Evolutionary conservation across 2,797 vertebrate species (phyloP), one percentile per base, ranked within the genome.

Genomic region (Odontamblyopus rebecca): DNA sequence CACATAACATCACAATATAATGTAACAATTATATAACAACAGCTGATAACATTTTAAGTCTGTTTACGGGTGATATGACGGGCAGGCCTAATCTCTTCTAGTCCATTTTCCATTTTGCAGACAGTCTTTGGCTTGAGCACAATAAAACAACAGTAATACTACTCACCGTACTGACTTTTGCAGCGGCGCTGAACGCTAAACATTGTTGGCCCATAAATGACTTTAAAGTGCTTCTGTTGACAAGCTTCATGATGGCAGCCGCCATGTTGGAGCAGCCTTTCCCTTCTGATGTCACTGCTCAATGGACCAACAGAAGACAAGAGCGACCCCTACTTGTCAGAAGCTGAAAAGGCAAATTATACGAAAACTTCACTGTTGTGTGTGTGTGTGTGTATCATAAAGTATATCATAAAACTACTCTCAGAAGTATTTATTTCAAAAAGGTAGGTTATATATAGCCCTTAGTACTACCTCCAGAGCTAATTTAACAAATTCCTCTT

Each of bases 241-340:
- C 75, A 30, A 92, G 12, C 50, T 88, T 91, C 79, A 91, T 61
- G 0, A 89, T 29, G 57, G 27, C 72, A 1, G 88, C 81, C 82
- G 94, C 94, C 94, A 94, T 95, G 68, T 78, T 77, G 67, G 74
- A 79, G 29, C 67, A 62, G 61, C 76, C 78, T 67, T 23, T 23
- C 13, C 6, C 0, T 0, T 15, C 0, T 80, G 75, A 84, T 78
- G 79, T 84, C 76, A 80, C 38, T 0, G 19, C 62, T 16, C 66
- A 0, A 2, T n/a, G 18, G 4, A 32, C 2, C 26, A 19, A 4
- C 27, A n/a, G 18, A 65, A 51, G 18, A 67, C 65, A 32, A n/a
- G 26, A 12, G 67, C 82, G 83, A 83, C 91, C 81, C 35, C 89
- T 89, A 68, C 35, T 0, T 84, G 11, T 4, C 23, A 57, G 23